A percentile compares a stretch with the other conserved stretches of the same genome.
Evolutionary conservation across 35 echinoderm and acorn worm species (phyloP).

Genomic region (Diadema setosum): DNA sequence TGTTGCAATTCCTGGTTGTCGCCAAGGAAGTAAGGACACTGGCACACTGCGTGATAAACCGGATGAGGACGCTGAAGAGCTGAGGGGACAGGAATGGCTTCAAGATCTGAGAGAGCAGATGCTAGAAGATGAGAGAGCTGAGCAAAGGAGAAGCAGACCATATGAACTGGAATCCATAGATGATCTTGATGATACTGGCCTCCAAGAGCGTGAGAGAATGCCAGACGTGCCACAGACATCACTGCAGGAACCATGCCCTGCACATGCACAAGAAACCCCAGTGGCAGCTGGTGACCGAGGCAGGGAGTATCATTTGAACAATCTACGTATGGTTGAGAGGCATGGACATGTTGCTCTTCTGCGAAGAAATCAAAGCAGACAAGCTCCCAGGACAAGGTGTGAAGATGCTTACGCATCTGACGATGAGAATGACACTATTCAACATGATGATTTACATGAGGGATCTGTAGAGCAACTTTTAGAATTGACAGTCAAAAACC

Average conservation of each 20-base stretch:
- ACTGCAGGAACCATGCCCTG: background rate
- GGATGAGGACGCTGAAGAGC: conserved; percentile 73
- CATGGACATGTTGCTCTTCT: conserved; percentile 12
- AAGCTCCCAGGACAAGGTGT: no score
- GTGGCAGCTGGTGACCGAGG: background rate
- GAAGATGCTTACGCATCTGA: conserved; percentile 61
- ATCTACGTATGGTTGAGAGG: conserved; percentile 66
- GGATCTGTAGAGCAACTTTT: conserved; percentile 28
- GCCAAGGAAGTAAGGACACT: conserved; percentile 43
- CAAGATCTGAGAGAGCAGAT: conserved; percentile 30
- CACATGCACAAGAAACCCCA: background rate
- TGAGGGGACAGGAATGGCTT: background rate
- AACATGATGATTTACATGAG: background rate
- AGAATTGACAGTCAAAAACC: background rate
- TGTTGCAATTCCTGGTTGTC: background rate
- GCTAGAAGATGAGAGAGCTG: conserved; percentile 63
- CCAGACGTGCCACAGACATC: background rate
- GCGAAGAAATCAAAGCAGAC: no score
- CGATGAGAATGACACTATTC: conserved; percentile 13
- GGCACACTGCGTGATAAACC: conserved; percentile 12
- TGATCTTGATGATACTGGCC: background rate
- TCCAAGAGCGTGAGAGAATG: background rate
- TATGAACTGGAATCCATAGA: background rate
- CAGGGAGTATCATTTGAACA: background rate
- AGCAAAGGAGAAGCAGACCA: conserved; percentile 31